A percentile compares a stretch with the other conserved stretches of the same genome.
phyloP scores from a whole-genome alignment of 92 coral and sea anemone species.

The Pocillopora meandrina region DNA sequence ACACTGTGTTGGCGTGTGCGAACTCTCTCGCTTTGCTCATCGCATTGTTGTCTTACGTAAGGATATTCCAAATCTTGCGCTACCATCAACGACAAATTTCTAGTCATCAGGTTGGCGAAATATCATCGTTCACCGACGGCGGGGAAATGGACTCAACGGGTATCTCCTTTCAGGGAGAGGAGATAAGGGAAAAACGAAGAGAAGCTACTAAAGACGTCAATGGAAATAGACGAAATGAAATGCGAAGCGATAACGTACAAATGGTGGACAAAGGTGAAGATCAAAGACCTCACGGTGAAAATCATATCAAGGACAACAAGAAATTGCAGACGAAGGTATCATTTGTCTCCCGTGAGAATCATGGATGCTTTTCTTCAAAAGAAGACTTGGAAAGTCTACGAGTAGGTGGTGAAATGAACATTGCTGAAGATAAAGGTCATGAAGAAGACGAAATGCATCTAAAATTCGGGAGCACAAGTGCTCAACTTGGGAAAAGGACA shows the following conservation, averaged over 20 bases:
- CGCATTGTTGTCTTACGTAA: slow-evolving; percentile 27
- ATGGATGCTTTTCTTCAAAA: not conserved
- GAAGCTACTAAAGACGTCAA: not conserved
- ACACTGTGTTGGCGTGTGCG: slow-evolving; percentile 28
- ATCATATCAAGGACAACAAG: not conserved
- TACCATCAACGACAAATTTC: slow-evolving; percentile 40
- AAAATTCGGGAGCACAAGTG: not conserved
- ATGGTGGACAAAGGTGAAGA: not conserved
- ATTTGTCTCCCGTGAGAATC: not conserved
- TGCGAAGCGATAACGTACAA: not conserved
- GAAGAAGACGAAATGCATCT: not conserved
- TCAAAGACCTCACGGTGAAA: not conserved
- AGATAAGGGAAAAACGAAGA: not conserved
- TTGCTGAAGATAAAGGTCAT: not conserved
- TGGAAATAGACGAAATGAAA: not conserved
- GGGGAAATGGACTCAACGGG: not conserved
- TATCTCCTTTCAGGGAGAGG: not conserved
- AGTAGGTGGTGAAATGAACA: not conserved
- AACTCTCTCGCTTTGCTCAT: slow-evolving; percentile 19
- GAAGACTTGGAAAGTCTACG: not conserved
- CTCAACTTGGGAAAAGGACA: not conserved
- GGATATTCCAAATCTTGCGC: slow-evolving; percentile 41
- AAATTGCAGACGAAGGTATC: not conserved
- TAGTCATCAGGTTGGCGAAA: slow-evolving; percentile 23
- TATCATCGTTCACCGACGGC: slow-evolving; percentile 7